These are phyloP conservation scores for Arvicanthis niloticus DNA, from an alignment of 2,113 vertebrate genomes.

Conservation along the genomic window DNA sequence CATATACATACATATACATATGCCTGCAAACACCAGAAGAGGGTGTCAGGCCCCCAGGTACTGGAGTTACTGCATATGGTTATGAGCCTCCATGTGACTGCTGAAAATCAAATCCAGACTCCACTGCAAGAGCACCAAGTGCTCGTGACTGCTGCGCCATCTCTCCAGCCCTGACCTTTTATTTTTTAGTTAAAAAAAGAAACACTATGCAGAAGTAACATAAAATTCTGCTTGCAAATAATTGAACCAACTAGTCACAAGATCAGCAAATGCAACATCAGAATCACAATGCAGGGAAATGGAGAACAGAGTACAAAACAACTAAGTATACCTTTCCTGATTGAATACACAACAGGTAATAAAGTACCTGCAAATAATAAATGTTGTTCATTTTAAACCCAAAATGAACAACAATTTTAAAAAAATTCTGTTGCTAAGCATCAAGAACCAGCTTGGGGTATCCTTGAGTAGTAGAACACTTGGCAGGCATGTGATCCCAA, in stretches of 20 bases:
- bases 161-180: not conserved
- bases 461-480: not conserved
- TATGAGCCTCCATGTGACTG: not conserved
- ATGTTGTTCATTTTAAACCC: not conserved
- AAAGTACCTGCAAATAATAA: not conserved
- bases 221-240: not conserved
- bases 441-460: not conserved
- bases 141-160: not conserved
- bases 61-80: not conserved
- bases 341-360: not conserved
- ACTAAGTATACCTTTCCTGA: not conserved
- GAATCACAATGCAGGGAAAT: not conserved
- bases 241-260: not conserved
- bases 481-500: not conserved
- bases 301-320: not conserved
- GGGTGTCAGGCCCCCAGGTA: not conserved
- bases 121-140: not conserved
- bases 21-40: not conserved
- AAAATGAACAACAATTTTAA: constrained; percentile 14
- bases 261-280: not conserved
- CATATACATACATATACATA: not conserved
- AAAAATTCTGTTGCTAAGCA: not conserved
- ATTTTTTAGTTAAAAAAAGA: not conserved
- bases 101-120: not conserved
- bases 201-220: not conserved